These are phyloP conservation scores for Melanerpes aurifrons DNA, from an alignment of 2,113 vertebrate species.

Conservation along the genomic window DNA sequence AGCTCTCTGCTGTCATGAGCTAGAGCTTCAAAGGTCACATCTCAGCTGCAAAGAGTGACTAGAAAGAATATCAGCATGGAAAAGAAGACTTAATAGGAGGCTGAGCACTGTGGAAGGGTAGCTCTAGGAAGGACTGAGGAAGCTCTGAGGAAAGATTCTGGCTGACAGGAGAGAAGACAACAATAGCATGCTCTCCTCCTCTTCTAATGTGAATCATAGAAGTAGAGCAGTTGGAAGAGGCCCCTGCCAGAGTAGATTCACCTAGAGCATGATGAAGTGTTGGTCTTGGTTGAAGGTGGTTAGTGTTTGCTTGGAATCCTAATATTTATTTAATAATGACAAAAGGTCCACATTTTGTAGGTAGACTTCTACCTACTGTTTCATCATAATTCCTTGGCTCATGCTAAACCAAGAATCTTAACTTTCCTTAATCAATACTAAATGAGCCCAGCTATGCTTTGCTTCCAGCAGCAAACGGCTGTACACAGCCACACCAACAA, in stretches of 20 bases:
- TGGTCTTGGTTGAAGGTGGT: not conserved
- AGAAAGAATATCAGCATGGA: not conserved
- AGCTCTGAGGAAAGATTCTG: not conserved
- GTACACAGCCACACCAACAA: not conserved
- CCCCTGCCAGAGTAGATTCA: too few relatives aligned
- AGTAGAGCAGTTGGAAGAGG: too few relatives aligned
- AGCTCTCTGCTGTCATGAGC: not conserved
- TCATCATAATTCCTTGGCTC: not conserved
- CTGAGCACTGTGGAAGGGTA: not conserved
- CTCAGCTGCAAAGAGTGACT: not conserved
- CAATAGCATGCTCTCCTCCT: not conserved
- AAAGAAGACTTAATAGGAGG: not conserved
- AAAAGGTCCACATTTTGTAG: not conserved
- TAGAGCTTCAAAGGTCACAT: constrained; percentile 17
- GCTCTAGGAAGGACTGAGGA: not conserved
- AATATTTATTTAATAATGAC: not conserved
- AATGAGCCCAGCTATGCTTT: not conserved
- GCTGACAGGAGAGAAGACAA: not conserved
- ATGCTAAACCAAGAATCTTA: not conserved
- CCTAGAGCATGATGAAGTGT: not conserved
- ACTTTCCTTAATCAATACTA: not conserved
- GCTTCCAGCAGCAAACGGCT: not conserved
- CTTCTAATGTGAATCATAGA: too few relatives aligned
- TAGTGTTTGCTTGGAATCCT: not conserved
- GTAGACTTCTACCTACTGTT: not conserved